Evolutionary conservation across 2,888 invertebrate species (phyloP).

Genomic region (Malachius bipustulatus): DNA sequence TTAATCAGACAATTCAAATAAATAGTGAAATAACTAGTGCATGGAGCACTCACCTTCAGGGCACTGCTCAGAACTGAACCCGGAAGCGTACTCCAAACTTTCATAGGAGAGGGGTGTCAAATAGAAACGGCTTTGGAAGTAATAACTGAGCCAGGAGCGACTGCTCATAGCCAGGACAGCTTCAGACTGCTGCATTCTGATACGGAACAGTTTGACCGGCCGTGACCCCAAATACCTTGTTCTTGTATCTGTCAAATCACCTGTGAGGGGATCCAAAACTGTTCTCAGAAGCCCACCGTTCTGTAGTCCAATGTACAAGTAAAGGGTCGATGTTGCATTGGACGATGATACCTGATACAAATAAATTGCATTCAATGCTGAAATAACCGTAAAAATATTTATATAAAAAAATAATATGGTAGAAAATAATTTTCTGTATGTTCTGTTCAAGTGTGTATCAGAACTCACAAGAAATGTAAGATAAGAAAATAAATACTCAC

Average conservation of each 20-base stretch:
- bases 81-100: slow-evolving; percentile 92
- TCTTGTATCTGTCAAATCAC: slow-evolving; percentile 92
- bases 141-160: slow-evolving; percentile 95
- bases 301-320: slow-evolving; percentile 93
- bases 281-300: slow-evolving; percentile 91
- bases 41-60: slow-evolving; percentile 65
- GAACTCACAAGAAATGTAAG: too few species aligned
- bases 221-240: slow-evolving; percentile 85
- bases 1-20: too few species aligned
- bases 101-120: slow-evolving; percentile 94
- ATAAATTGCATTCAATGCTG: too few species aligned
- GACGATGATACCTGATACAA: too few species aligned
- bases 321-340: slow-evolving; percentile 62
- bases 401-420: too few species aligned
- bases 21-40: too few species aligned
- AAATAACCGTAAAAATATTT: too few species aligned
- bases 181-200: slow-evolving; percentile 90
- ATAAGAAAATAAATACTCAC: too few species aligned
- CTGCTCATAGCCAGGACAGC: slow-evolving; percentile 97
- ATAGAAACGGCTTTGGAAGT: slow-evolving; percentile 93
- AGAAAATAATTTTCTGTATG: too few species aligned
- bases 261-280: slow-evolving; percentile 89
- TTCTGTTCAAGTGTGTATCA: too few species aligned
- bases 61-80: slow-evolving; percentile 95
- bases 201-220: slow-evolving; percentile 92